Percentiles rank a stretch among this genome's conserved stretches.
Conservation (phyloP, 1,140 invertebrate genomes). For the Phocides pigmalion region DNA sequence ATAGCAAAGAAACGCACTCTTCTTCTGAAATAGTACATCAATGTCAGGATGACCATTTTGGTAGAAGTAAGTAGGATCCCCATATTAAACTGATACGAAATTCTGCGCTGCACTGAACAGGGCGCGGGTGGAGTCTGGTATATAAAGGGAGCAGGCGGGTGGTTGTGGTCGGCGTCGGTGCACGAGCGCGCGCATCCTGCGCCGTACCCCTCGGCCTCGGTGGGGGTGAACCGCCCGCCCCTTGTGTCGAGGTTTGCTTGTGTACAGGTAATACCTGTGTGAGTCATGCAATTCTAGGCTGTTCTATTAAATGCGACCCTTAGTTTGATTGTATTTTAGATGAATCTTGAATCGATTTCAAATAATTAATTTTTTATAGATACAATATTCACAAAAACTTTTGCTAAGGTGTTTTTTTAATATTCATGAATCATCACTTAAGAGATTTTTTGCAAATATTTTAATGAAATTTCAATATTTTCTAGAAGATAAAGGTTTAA, state of each 20-base stretch:
- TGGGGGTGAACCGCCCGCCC: not conserved
- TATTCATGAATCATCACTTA: too few relatives aligned
- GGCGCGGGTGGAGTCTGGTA: not conserved
- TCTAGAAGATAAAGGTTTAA: too few relatives aligned
- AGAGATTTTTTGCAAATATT: too few relatives aligned
- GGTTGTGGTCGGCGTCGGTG: constrained; percentile 1
- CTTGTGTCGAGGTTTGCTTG: not conserved
- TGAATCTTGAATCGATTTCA: too few relatives aligned
- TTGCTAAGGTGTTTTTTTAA: too few relatives aligned
- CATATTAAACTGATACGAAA: not conserved
- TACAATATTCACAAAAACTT: too few relatives aligned
- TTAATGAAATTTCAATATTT: too few relatives aligned
- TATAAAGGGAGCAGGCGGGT: constrained; percentile 3
- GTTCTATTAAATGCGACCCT: not conserved
- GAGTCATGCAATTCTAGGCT: not conserved
- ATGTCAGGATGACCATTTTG: constrained; percentile 22
- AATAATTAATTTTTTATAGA: too few relatives aligned
- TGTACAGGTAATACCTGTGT: not conserved
- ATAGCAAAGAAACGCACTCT: not conserved
- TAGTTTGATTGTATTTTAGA: too few relatives aligned
- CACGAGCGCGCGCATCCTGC: constrained; percentile 24
- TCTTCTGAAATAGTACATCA: constrained; percentile 12
- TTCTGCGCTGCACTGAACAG: constrained; percentile 19
- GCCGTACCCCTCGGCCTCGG: not conserved
- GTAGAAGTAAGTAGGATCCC: constrained; percentile 4